Evolutionary conservation across 92 coral and sea anemone species (phyloP), one percentile per base, ranked within the genome.

Genomic region (Siderastrea siderea): DNA sequence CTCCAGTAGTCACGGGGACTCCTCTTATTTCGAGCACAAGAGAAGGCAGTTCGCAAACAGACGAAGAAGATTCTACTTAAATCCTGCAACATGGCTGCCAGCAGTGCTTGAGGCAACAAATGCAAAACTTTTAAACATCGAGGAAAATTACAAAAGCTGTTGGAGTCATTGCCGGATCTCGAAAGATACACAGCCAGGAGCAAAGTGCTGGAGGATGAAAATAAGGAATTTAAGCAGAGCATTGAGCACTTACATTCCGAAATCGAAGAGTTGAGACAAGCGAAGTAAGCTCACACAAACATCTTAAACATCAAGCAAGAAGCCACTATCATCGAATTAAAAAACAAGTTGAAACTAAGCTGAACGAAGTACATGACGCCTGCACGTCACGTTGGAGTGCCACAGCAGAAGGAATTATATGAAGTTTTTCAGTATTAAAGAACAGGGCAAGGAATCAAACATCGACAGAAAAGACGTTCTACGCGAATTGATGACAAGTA

Each of bases 21-120:
- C n/a, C n/a, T n/a, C n/a, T n/a, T n/a, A n/a, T n/a, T n/a, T n/a
- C n/a, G n/a, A n/a, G n/a, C n/a, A n/a, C 78, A 73, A 73, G 78
- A 52, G 60, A 73, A 16, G 78, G 60, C 3, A 58, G 80, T 45
- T 76, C 80, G 8, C 80, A 76, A 17, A 54, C 80, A 3, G 53
- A 76, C 12, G 80, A 76, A 1, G 61, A 74, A 53, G 45, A 50
- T 54, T 74, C 61, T 44, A 46, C 16, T n/a, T 45, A 74, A 16
- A 10, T 48, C 12, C 76, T 43, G 8, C n/a, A 50, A 19, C 78
- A 74, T 4, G 78, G 61, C 19, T 74, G 61, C 75, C 1, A 5
- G 47, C 46, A 46, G 53, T 70, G 6, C 78, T 17, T 7, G 78
- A 51, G 9, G 54, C 61, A 5, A 74, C 63, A 50, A 74, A 74